Base-by-base conservation (phyloP, 2,113 vertebrate genomes). In the Parotia lawesii region DNA sequence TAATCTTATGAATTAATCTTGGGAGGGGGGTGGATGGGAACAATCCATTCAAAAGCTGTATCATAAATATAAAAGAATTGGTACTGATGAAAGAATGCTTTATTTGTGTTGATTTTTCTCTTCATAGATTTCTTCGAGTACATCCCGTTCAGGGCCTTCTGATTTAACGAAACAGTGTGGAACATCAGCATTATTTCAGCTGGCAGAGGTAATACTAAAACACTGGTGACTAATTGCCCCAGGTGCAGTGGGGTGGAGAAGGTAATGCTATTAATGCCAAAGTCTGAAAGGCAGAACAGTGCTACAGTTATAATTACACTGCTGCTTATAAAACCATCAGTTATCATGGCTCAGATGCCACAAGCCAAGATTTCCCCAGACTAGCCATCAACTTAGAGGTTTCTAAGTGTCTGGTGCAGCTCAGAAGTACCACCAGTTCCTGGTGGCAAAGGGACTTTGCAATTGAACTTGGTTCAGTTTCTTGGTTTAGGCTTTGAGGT, bases 161-260 rank as follows among this genome's bases (percentile, higher is more conserved):
- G 98, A 98, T 94, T 96, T 94, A 95, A 98, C 94, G 33, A 98
- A 98, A 96, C 97, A 98, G 38, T 98, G 98, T 96, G 97, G 98
- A 91, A 98, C 98, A 96, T 98, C 98, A 27, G 98, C 98, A 66
- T 98, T 98, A 92, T 99, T 99, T 97, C 98, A 98, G 95, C 98
- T 99, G 73, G 98, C 98, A 96, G 98, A 99, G 98, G 98, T 98
- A 98, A 94, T 90, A 87, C 85, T 91, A 72, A 95, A 97, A 77
- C 85, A 82, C 54, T 65, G 77, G 77, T 93, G 90, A 85, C 65
- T 94, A 93, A 94, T 94, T 96, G 72, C 85, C 38, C 48, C 53
- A 88, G 47, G 15, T 95, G 31, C 66, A 66, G 42, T 87, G 87
- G 64, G 89, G 67, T 67, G 28, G 65, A 89, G 50, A 92, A 93